Evolutionary conservation across 2,888 invertebrate genomes (phyloP).

Genomic region (Therioaphis trifolii): DNA sequence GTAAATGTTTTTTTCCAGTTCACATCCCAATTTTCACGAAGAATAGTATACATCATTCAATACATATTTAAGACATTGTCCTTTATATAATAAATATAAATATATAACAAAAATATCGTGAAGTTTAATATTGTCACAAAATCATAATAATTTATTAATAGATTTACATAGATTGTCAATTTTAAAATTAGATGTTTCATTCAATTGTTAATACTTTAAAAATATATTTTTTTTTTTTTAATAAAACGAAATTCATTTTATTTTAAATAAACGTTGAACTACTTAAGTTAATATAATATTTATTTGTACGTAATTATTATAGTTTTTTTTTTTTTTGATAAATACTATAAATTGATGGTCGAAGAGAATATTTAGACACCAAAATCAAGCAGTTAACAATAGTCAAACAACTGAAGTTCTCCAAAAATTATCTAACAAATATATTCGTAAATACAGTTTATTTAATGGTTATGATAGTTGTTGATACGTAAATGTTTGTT

Average conservation of each 20-base stretch:
- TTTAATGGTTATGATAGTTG: background rate
- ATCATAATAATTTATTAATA: background rate
- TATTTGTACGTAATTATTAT: too few relatives aligned
- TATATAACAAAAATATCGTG: background rate
- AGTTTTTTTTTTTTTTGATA: background rate
- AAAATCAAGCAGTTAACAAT: too few relatives aligned
- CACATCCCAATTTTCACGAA: slow-evolving; percentile 51
- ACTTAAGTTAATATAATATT: too few relatives aligned
- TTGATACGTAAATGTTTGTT: background rate
- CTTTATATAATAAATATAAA: too few relatives aligned
- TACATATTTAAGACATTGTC: slow-evolving; percentile 53
- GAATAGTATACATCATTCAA: slow-evolving; percentile 44
- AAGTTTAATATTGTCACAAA: slow-evolving; percentile 8
- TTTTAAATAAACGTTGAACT: too few relatives aligned
- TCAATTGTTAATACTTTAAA: too few relatives aligned
- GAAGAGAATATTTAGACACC: too few relatives aligned
- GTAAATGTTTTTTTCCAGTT: slow-evolving; percentile 54
- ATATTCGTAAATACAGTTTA: background rate
- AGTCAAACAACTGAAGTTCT: too few relatives aligned
- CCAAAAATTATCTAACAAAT: background rate
- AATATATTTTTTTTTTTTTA: too few relatives aligned
- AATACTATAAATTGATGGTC: background rate
- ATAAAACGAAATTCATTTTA: too few relatives aligned
- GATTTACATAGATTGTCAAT: too few relatives aligned
- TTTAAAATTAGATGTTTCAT: too few relatives aligned